Conservation (phyloP, 2,113 vertebrate genomes). For the Misgurnus anguillicaudatus region DNA sequence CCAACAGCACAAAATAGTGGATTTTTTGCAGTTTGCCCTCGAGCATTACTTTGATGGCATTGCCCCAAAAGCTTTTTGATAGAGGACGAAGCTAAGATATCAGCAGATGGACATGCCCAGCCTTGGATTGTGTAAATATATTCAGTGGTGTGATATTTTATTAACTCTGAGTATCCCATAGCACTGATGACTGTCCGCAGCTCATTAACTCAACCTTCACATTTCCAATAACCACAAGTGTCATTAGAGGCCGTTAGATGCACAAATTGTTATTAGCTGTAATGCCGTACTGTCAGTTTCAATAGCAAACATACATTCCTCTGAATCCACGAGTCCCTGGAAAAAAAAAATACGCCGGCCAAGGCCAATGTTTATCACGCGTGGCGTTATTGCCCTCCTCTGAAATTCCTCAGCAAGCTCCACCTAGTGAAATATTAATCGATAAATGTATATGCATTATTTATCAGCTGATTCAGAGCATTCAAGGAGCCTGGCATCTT, state of each 20-base stretch:
- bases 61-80: conserved; percentile 16
- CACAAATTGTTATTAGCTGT: conserved; percentile 19
- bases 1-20: conserved; percentile 9
- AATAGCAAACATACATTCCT: conserved; percentile 8
- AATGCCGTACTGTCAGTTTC: conserved; percentile 36
- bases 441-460: conserved; percentile 64
- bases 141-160: conserved; percentile 19
- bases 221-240: conserved; percentile 27
- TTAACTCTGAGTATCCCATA: not conserved
- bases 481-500: conserved; percentile 31
- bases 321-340: conserved; percentile 5
- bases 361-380: conserved; percentile 56
- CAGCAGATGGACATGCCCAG: conserved; percentile 5
- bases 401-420: conserved; percentile 48
- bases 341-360: conserved; percentile 46
- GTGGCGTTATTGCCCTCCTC: conserved; percentile 51
- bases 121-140: not conserved
- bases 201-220: conserved; percentile 28
- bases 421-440: conserved; percentile 61
- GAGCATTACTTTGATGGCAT: conserved; percentile 28
- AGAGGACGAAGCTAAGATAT: conserved; percentile 1
- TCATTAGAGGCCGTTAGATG: conserved; percentile 24
- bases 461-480: conserved; percentile 53
- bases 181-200: conserved; percentile 15
- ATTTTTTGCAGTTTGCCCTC: conserved; percentile 3